Evolutionary conservation across 1,140 invertebrate species (phyloP), one percentile per base, ranked within the genome.

Genomic region (Aphis gossypii): DNA sequence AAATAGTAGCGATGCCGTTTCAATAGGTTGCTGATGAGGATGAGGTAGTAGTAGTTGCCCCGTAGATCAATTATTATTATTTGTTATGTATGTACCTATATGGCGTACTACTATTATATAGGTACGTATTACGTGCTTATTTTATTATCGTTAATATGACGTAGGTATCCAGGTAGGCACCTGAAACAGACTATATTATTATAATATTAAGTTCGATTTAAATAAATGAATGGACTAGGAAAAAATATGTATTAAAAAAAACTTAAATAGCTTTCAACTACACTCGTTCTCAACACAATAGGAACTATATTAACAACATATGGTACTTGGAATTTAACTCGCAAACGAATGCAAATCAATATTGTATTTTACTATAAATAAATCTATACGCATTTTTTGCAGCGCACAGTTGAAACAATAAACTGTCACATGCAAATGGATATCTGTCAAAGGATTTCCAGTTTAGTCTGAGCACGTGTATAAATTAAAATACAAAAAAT

Each of bases 1-100:
- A 90, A 90, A 93, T 86, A 83, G 92, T 93, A 93, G 92, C 82
- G 25, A 56, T n/a, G 21, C 76, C 46, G 48, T 86, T 93, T 93
- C 92, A 86, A 93, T 93, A 56, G 92, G 48, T 86, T 21, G 9
- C 48, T 93, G 92, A 93, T 93, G 92, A 93, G 48, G 35, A 86
- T 44, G 82, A 93, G 35, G 82, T 56, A 93, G 48, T 86, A 21
- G 44, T 51, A 30, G 48, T 88, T 30, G 46, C 44, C 20, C 44
- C 35, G 21, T 20, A 51, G 82, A 93, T 92, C 82, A 92, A 86
- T 92, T 92, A 91, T 92, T 51, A 51, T 51, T 89, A 84, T 51
- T 86, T 38, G 8, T 56, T 56, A 41, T 86, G 48, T 14, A 6
- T 83, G n/a, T 86, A 51, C 68, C 25, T 68, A n/a, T n/a, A 35